Percentiles rank a stretch among this genome's conserved stretches.
phyloP scores from a whole-genome alignment of 2,888 invertebrate genomes.

The Apodemia duryi region DNA sequence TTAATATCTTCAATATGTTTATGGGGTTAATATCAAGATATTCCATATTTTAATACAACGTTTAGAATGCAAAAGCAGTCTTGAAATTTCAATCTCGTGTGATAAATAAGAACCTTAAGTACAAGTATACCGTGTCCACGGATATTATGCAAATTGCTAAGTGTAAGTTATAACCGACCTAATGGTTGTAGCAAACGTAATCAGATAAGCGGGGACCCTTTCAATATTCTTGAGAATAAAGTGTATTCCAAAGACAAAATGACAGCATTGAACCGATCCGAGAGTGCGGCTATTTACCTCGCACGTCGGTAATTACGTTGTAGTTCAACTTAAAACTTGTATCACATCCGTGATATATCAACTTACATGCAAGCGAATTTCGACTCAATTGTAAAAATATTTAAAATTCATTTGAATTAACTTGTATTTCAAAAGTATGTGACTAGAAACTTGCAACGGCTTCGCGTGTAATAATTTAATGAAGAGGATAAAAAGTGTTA shows the following conservation, averaged over 20 bases:
- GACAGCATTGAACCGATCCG: slow-evolving; percentile 54
- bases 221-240: slow-evolving; percentile 58
- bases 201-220: slow-evolving; percentile 21
- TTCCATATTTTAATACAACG: not conserved
- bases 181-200: slow-evolving; percentile 17
- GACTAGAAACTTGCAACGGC: no score
- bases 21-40: not conserved
- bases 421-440: not conserved
- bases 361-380: slow-evolving; percentile 42
- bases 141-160: slow-evolving; percentile 21
- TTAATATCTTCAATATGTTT: no score
- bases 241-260: slow-evolving; percentile 53
- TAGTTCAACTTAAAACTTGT: slow-evolving; percentile 28
- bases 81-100: slow-evolving; percentile 7
- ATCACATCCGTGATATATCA: slow-evolving; percentile 22
- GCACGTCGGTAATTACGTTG: slow-evolving; percentile 71
- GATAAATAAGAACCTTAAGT: slow-evolving; percentile 13
- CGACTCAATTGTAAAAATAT: slow-evolving; percentile 35
- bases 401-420: not conserved
- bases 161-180: slow-evolving; percentile 19
- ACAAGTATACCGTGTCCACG: slow-evolving; percentile 17
- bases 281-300: slow-evolving; percentile 65
- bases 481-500: no score
- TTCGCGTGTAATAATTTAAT: no score
- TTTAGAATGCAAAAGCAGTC: not conserved